These are phyloP conservation scores for Stylophora pistillata DNA, from an alignment of 64 coral and sea anemone species.

Conservation along the genomic window DNA sequence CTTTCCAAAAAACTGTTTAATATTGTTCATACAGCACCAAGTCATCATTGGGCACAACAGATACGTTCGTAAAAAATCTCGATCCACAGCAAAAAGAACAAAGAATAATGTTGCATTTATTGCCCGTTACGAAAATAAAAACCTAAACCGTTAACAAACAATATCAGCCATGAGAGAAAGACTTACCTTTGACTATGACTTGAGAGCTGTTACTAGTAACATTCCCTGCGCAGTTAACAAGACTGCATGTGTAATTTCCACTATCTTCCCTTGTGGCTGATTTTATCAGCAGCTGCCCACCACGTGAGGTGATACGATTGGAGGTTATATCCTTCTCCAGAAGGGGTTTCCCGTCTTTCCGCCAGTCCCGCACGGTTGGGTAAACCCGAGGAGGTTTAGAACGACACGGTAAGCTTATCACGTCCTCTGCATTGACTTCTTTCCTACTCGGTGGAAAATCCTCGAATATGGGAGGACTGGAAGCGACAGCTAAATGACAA, in stretches of 20 bases:
- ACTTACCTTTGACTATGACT: slow-evolving; percentile 66
- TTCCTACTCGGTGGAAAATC: slow-evolving; percentile 5
- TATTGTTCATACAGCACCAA: too few relatives aligned
- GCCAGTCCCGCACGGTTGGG: slow-evolving; percentile 59
- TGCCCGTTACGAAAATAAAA: not conserved
- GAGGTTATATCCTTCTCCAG: not conserved
- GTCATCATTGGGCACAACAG: not conserved
- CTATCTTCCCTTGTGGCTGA: slow-evolving; percentile 41
- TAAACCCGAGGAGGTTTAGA: slow-evolving; percentile 6
- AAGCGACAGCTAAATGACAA: slow-evolving; percentile 47
- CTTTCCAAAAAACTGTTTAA: too few relatives aligned
- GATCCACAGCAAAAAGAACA: too few relatives aligned
- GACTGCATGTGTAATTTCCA: slow-evolving; percentile 55
- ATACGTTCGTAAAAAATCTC: not conserved
- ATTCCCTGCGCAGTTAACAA: slow-evolving; percentile 64
- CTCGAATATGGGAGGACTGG: slow-evolving; percentile 50
- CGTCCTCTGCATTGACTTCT: slow-evolving; percentile 21
- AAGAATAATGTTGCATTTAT: too few relatives aligned
- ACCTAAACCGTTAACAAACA: not conserved
- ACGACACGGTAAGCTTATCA: slow-evolving; percentile 25
- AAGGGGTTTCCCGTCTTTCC: slow-evolving; percentile 72
- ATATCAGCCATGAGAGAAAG: not conserved
- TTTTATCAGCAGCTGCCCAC: slow-evolving; percentile 57
- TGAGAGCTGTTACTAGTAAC: not conserved
- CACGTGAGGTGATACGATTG: slow-evolving; percentile 22